Conservation (phyloP, 2,797 vertebrate species). For the Ceyx erithaca region DNA sequence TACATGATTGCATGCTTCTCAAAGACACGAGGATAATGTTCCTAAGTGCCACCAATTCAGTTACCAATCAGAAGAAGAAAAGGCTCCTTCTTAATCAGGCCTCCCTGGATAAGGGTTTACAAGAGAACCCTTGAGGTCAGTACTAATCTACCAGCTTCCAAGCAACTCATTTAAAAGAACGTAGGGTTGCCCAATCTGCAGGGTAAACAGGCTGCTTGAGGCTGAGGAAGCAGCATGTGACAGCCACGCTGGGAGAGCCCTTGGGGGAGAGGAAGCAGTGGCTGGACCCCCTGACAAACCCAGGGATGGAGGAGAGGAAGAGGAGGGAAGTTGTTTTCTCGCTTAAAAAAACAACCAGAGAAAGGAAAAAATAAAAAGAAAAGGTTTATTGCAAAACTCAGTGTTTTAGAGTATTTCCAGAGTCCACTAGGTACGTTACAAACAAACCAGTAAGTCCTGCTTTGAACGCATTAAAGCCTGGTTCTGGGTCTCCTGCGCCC, state of each 20-base stretch:
- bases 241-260: not conserved
- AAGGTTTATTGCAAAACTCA: slow-evolving; percentile 81
- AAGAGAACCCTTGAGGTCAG: slow-evolving; percentile 25
- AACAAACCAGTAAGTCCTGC: slow-evolving; percentile 49
- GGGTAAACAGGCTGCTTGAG: not conserved
- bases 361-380: not conserved
- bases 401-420: slow-evolving; percentile 77
- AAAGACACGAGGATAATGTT: not conserved
- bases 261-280: not conserved
- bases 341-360: not conserved
- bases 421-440: slow-evolving; percentile 66
- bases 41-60: not conserved
- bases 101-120: not conserved
- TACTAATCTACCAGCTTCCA: not conserved
- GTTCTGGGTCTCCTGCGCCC: slow-evolving; percentile 44
- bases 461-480: slow-evolving; percentile 38
- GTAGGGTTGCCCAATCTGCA: not conserved
- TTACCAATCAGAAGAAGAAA: not conserved
- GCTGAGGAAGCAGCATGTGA: not conserved
- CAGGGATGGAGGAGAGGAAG: not conserved
- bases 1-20: not conserved
- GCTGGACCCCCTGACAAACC: rapidly evolving
- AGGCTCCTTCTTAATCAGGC: not conserved
- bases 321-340: not conserved
- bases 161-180: not conserved